Conservation (phyloP, 1,140 invertebrate species). For the Orchestia grillus region DNA sequence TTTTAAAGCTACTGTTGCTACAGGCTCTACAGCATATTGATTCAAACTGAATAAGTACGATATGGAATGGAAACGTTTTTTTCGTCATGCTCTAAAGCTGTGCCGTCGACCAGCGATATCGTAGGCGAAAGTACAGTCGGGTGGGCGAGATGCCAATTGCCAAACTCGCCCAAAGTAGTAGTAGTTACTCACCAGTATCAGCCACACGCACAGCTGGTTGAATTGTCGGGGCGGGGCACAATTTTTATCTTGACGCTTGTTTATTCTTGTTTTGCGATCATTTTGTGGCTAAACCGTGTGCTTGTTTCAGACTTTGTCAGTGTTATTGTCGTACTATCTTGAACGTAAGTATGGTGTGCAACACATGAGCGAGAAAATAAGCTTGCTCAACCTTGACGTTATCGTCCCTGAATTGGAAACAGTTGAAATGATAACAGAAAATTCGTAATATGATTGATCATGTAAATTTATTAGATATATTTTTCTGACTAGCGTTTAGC, state of each 20-base stretch:
- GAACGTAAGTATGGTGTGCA: neutral
- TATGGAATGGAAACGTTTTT: neutral
- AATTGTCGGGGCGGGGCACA: neutral
- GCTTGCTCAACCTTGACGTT: neutral
- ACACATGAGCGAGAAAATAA: neutral
- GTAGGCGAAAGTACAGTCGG: constrained; percentile 13
- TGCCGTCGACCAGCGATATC: neutral
- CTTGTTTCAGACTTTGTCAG: neutral
- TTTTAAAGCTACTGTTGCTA: neutral
- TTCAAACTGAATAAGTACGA: neutral
- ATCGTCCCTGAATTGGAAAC: neutral
- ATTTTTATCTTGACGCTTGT: neutral
- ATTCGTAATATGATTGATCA: too few species aligned
- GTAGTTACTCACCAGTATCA: neutral
- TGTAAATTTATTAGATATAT: too few species aligned
- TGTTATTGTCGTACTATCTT: neutral
- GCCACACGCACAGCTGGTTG: neutral
- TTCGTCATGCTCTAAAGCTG: neutral
- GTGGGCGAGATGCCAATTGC: constrained; percentile 44
- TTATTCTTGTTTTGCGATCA: neutral
- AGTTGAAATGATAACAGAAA: too few species aligned
- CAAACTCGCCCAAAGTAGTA: too few species aligned
- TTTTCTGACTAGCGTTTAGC: too few species aligned
- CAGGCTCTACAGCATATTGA: neutral
- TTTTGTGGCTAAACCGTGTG: neutral